Base-by-base conservation (phyloP, 1,140 invertebrate genomes). In the Dendroctonus ponderosae region DNA sequence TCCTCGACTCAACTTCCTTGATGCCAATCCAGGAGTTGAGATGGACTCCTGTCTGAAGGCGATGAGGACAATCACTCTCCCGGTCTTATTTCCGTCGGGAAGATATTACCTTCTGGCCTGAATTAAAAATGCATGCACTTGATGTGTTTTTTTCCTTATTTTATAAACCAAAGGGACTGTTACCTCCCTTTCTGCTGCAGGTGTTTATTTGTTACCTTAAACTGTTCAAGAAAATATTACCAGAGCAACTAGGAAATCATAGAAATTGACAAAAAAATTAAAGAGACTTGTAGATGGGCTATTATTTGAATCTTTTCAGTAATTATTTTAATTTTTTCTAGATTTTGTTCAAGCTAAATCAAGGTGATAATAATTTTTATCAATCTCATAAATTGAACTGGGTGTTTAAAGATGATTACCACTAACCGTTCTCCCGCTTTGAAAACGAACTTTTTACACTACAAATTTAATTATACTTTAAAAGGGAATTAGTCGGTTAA, bases 31-130 rank as follows among this genome's bases (percentile, higher is more conserved):
- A 66, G 64, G 69, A 73, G 69, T 71, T 62, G 70, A 72, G 71
- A 78, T 74, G 75, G 77, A 76, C 74, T 78, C 69, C 75, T 76
- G 75, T 75, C 76, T 73, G 56, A 70, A 73, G 72, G 77, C 77
- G 75, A 78, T 78, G 77, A 78, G 77, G 77, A 78, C 77, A 78
- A 78, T 78, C 77, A 77, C 75, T 77, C 72, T 73, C 71, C 69
- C 70, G 71, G 69, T 72, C 75, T 79, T 68, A 80, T 75, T 76
- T 75, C 74, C 69, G 66, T 63, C 66, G 66, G 53, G 62, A 69
- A 73, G 70, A 76, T 74, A 76, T 77, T 76, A 50, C 64, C 75
- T 74, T 73, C 72, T 71, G 66, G 61, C 52, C 66, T 46, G 61
- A 75, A 75, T 75, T 70, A 73, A 67, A 54, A 58, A 56, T 56